These are phyloP conservation scores for Cheirogaleus major DNA, from an alignment of 2,797 vertebrate genomes.

Conservation along the genomic window DNA sequence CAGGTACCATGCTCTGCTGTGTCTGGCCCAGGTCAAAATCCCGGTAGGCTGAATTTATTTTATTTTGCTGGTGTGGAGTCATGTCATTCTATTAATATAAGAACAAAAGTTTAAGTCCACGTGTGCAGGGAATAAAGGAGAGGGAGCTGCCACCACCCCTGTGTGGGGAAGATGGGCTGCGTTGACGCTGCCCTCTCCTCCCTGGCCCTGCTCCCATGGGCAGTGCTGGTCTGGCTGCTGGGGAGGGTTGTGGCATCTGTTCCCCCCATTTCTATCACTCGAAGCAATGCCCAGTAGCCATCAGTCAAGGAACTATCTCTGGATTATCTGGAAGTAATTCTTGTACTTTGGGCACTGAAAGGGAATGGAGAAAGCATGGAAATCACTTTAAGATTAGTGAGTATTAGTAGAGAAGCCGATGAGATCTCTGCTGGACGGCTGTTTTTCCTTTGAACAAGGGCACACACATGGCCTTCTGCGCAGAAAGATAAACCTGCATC, in stretches of 20 bases:
- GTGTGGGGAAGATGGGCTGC: background rate
- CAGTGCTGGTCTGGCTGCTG: background rate
- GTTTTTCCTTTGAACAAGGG: constrained; percentile 45
- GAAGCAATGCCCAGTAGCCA: background rate
- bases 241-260: background rate
- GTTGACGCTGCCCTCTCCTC: background rate
- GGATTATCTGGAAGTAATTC: constrained; percentile 41
- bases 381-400: constrained; percentile 27
- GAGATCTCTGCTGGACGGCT: background rate
- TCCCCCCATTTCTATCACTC: background rate
- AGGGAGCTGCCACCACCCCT: background rate
- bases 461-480: constrained; percentile 4
- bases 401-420: constrained; percentile 8
- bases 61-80: background rate
- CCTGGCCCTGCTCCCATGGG: background rate
- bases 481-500: constrained; percentile 43
- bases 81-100: background rate
- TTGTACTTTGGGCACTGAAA: background rate
- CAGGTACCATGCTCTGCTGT: background rate
- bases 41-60: background rate
- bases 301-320: background rate
- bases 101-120: background rate
- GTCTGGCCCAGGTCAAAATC: background rate
- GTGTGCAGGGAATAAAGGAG: background rate
- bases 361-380: background rate